These are phyloP conservation scores for Odontesthes bonariensis DNA, from an alignment of 2,113 vertebrate species.

Conservation along the genomic window DNA sequence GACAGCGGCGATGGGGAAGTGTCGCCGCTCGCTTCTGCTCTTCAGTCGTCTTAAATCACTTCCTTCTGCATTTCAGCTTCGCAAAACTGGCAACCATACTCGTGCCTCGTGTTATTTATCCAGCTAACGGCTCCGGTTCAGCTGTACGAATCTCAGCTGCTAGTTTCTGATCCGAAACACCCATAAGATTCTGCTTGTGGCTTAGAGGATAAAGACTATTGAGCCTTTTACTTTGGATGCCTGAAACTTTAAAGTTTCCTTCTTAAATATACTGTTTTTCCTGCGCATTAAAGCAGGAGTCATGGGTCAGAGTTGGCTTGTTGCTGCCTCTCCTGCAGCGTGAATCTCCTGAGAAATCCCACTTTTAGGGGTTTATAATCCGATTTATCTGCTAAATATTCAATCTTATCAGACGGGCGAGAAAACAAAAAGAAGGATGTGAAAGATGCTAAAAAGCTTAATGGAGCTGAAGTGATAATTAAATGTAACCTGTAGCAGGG, in stretches of 20 bases:
- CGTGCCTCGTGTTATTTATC: constrained; percentile 44
- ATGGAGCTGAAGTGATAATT: not conserved
- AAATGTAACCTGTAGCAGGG: not conserved
- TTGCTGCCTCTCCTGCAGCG: not conserved
- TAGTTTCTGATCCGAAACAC: not conserved
- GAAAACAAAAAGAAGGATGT: not conserved
- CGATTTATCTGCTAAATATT: too few relatives aligned
- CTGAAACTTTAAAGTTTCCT: not conserved
- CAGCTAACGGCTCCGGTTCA: not conserved
- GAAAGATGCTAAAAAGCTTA: not conserved
- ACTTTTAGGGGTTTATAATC: too few relatives aligned
- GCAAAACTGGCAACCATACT: not conserved
- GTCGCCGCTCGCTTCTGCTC: not conserved
- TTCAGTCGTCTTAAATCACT: not conserved
- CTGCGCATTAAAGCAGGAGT: too few relatives aligned
- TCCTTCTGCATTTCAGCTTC: constrained; percentile 17
- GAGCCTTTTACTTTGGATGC: constrained; percentile 17
- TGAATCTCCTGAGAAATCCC: too few relatives aligned
- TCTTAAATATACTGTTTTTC: too few relatives aligned
- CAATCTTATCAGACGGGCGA: too few relatives aligned
- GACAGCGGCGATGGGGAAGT: not conserved
- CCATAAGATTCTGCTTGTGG: too few relatives aligned
- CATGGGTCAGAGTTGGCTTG: too few relatives aligned
- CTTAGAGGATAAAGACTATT: too few relatives aligned
- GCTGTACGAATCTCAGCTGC: constrained; percentile 2